Base-by-base conservation (phyloP, 2,113 vertebrate genomes). In the Entelurus aequoreus region DNA sequence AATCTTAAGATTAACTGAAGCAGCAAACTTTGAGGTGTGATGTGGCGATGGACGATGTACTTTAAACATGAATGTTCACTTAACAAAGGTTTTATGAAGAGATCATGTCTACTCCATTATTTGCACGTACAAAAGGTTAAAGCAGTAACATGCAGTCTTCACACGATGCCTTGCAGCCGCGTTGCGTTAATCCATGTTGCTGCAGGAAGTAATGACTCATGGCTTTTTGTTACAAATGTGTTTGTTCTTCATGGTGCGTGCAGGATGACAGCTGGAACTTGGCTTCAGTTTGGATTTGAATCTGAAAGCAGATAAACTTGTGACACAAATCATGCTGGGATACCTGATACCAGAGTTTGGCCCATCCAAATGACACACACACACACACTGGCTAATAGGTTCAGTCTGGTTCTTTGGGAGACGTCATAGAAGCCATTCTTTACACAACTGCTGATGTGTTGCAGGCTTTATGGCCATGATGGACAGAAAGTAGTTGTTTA, bases 221-320 rank as follows among this genome's bases (percentile, higher is more conserved):
- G 4, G 15, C 6, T 13, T 21, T 64, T 68, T 72, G 72, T 79
- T 66, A 60, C 50, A 62, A 51, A 60, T 9, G 13, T 60, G 64
- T 65, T 68, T 0, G 62, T 76, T 78, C 74, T 72, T 75, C 5
- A 59, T 19, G 62, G 56, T 66, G 40, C 0, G 59, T 51, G 42
- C 52, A 44, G 42, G 60, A 49, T 38, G 42, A 55, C 75, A 74
- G 77, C 71, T 72, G 84, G 53, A 69, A 72, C 74, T 38, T 19
- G 61, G 60, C 71, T 74, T 76, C 80, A 60, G 78, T 86, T 66
- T 68, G 62, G 73, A 76, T 86, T 81, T 82, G 72, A 82, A 79
- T 78, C 19, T 63, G 9, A 38, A 51, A 66, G 68, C 68, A 37
- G 21, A 56, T 53, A 53, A 62, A 10, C 14, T 71, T 57, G 42